Evolutionary conservation across 1,140 invertebrate species (phyloP).

Genomic region (Panonychus citri): DNA sequence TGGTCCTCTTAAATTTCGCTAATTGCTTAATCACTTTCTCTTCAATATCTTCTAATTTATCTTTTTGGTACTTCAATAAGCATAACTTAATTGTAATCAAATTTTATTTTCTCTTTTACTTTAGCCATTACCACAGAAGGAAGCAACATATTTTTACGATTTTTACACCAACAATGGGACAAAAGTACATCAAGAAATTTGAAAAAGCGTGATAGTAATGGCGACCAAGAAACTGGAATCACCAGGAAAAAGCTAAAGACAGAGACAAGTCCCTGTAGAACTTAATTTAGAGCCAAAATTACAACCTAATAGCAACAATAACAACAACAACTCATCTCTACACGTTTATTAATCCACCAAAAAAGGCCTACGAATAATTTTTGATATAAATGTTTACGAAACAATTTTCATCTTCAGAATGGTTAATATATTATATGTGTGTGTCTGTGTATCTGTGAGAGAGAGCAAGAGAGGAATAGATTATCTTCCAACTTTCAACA

Average conservation of each 20-base stretch:
- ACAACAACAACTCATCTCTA: too few species aligned
- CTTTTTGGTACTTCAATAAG: not conserved
- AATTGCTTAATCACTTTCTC: not conserved
- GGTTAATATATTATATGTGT: too few species aligned
- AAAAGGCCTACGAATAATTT: too few species aligned
- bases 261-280: too few species aligned
- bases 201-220: not conserved
- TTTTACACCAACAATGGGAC: slow-evolving; percentile 78
- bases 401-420: too few species aligned
- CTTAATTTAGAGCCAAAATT: too few species aligned
- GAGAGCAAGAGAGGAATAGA: too few species aligned
- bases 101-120: slow-evolving; percentile 22
- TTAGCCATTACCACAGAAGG: slow-evolving; percentile 81
- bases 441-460: too few species aligned
- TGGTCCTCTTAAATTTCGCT: not conserved
- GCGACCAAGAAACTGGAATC: not conserved
- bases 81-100: not conserved
- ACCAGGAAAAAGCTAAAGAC: not conserved
- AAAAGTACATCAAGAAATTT: slow-evolving; percentile 31
- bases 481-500: too few species aligned
- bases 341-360: too few species aligned
- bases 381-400: too few species aligned
- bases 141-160: slow-evolving; percentile 71
- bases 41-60: not conserved
- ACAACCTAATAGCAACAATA: too few species aligned